Evolutionary conservation across 2,113 vertebrate genomes (phyloP).

Genomic region (Ictalurus furcatus): DNA sequence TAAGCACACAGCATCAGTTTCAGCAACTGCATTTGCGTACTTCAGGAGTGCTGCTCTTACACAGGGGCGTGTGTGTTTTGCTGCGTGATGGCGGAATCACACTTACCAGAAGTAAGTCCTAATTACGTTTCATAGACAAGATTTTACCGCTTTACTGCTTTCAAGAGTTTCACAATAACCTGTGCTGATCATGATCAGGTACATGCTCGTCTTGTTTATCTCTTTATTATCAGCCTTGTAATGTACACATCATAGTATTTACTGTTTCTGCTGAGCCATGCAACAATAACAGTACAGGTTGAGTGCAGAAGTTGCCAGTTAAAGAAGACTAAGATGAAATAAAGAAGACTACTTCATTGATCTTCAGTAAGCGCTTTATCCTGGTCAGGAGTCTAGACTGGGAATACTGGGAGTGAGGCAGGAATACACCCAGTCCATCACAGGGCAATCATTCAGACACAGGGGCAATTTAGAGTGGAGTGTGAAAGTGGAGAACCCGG

Average conservation of each 20-base stretch:
- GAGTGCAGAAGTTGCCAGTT: not conserved
- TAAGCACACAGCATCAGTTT: too few species aligned
- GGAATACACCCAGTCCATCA: not conserved
- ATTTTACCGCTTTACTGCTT: not conserved
- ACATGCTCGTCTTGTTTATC: not conserved
- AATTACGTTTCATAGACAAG: not conserved
- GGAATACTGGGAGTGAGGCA: not conserved
- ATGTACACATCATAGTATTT: too few species aligned
- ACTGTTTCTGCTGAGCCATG: not conserved
- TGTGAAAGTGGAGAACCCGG: not conserved
- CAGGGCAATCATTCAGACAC: not conserved
- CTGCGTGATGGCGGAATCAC: not conserved
- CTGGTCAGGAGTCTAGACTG: not conserved
- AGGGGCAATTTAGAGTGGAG: not conserved
- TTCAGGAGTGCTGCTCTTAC: not conserved
- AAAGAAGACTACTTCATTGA: not conserved
- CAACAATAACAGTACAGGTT: not conserved
- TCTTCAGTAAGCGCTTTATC: not conserved
- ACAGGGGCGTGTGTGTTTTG: not conserved
- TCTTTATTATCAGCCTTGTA: not conserved
- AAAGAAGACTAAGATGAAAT: not conserved
- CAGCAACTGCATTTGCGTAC: too few species aligned
- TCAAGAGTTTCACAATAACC: not conserved
- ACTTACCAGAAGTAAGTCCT: conserved; percentile 7
- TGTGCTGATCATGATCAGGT: not conserved